Base-by-base conservation (phyloP, 2,113 vertebrate species). In the Corapipo altera region DNA sequence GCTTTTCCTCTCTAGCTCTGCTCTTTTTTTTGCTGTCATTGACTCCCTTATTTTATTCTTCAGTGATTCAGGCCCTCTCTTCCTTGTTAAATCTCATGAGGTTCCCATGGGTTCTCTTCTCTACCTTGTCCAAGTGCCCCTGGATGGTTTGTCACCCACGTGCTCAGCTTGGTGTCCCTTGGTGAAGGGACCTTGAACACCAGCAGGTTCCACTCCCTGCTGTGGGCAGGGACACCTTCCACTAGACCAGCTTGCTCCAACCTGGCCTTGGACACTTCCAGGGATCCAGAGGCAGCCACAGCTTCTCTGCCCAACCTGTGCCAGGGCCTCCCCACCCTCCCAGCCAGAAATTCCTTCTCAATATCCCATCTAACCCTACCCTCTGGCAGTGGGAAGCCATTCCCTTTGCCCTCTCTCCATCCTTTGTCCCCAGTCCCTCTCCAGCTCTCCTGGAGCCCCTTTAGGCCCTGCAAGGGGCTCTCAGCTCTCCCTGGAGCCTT, bases 281-380 rank as follows among this genome's bases (percentile, higher is more conserved):
- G 41, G 48, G n/a, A 71, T 64, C 54, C 64, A 87, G 41, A 28
- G 41, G 4, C 41, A 71, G 39, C n/a, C 55, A 0, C n/a, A 55
- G 39, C 72, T 2, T 0, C 3, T 58, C 52, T 85, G 48, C 3
- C 5, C 5, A 48, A 48, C 46, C 21, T 22, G 46, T 5, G 46
- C 14, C 48, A 48, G 48, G 48, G 48, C 48, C 59, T 85, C 0
- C 1, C 4, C 46, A 12, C 32, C 52, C 32, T 52, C 2, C 0
- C 39, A n/a, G 18, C 0, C 1, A 55, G 0, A 0, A 79, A 71
- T 79, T 78, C 6, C 74, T 39, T 4, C 8, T 57, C 65, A 10
- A 6, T 0, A 13, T 62, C 19, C 48, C 73, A 69, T 3, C 41
- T 16, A 6, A 0, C 15, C 6, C 52, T 67, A 8, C 22, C 23